Conservation (phyloP, 2,113 vertebrate species). For the Chlorocebus sabaeus region DNA sequence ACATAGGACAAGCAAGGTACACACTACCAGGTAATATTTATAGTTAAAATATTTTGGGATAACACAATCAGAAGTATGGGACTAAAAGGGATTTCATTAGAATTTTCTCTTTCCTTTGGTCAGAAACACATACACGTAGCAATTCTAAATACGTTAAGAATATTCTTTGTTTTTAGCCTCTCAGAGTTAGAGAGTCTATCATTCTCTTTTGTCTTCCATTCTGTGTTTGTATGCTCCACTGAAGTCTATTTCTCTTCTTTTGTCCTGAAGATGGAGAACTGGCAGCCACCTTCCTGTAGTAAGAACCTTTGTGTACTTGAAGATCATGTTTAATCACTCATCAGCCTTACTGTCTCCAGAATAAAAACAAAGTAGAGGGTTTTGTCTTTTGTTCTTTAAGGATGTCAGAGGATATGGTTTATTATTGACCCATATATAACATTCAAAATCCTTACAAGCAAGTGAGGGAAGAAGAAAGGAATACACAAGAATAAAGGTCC, state of each 20-base stretch:
- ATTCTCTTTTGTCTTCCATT: neutral
- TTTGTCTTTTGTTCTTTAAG: neutral
- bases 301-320: neutral
- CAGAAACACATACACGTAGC: neutral
- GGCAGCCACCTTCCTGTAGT: neutral
- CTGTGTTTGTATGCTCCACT: neutral
- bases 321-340: neutral
- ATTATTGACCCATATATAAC: neutral
- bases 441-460: constrained; percentile 1
- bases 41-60: neutral
- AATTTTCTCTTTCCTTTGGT: neutral
- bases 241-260: constrained; percentile 20
- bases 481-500: neutral
- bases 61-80: neutral
- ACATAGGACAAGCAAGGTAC: neutral
- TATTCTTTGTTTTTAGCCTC: neutral
- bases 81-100: neutral
- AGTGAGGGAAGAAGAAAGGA: neutral
- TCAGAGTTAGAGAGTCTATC: neutral
- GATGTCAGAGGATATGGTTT: neutral
- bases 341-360: neutral
- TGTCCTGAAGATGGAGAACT: neutral
- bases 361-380: neutral
- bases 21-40: neutral
- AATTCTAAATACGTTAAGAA: neutral